These are phyloP conservation scores for Macrotis lagotis DNA, from an alignment of 2,113 vertebrate species.

Conservation along the genomic window DNA sequence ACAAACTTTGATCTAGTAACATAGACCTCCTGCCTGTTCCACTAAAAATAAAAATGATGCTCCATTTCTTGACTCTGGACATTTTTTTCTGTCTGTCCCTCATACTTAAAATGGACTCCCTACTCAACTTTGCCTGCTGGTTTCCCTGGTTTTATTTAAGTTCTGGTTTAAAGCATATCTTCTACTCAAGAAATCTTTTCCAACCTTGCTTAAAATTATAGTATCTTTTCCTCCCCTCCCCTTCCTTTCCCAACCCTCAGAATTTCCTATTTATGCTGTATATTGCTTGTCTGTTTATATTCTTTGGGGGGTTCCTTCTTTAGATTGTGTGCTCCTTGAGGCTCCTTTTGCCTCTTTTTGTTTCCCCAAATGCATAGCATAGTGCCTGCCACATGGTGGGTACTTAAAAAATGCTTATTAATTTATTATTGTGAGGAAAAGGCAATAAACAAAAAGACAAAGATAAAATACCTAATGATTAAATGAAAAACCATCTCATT, in stretches of 20 bases:
- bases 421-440: not conserved
- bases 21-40: not conserved
- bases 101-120: not conserved
- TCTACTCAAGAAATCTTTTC: not conserved
- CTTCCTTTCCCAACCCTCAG: no score
- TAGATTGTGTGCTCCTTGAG: not conserved
- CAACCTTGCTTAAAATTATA: not conserved
- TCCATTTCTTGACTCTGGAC: not conserved
- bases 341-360: not conserved
- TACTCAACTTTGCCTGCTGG: not conserved
- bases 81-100: not conserved
- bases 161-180: not conserved
- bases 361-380: not conserved
- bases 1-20: not conserved
- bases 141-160: not conserved
- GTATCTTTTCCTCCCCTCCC: not conserved
- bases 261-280: not conserved
- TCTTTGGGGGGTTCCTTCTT: not conserved
- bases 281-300: not conserved
- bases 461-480: not conserved
- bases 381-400: not conserved
- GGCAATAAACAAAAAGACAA: not conserved
- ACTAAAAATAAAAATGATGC: not conserved
- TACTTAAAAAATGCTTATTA: not conserved
- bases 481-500: not conserved